Base-by-base conservation (phyloP, 2,797 vertebrate genomes). In the Acrossocheilus fasciatus region DNA sequence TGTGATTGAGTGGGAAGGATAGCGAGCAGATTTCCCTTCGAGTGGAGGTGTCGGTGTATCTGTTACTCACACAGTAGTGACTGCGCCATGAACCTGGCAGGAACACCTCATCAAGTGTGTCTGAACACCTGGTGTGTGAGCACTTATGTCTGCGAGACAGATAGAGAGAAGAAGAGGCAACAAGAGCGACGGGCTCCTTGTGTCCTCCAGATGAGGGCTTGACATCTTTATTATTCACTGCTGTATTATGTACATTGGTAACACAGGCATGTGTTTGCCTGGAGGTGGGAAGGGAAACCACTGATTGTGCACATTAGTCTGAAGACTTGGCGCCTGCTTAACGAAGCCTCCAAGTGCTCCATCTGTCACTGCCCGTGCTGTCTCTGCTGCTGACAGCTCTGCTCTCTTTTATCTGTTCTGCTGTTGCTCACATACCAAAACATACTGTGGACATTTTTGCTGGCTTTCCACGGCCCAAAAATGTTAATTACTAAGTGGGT, bases 201-300 rank as follows among this genome's bases (percentile, higher is more conserved):
- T 93, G 92, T 82, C 85, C 89, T 91, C 92, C 93, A 92, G 92
- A 94, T 93, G 94, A 92, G 92, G 84, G 89, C 90, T 88, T 93
- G 92, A 94, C 92, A 90, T 91, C 91, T 94, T 92, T 94, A 94
- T 95, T 93, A 94, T 92, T 88, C 84, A 47, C 88, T 91, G 85
- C 74, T 83, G 89, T 93, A 92, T 92, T 91, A 92, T 94, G 92
- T 91, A 92, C 91, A 90, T 86, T 87, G 87, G n/a, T 82, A 82
- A 79, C 81, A 82, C 86, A 81, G 80, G 78, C 90, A 89, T 81
- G 88, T 90, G 87, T 80, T 92, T 83, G 91, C 93, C 90, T 91
- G 36, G 91, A 92, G 92, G 91, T 89, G 90, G 87, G 79, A 90
- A 90, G 83, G 91, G 84, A 86, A 80, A 87, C 77, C 85, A 89